Evolutionary conservation across 92 coral and sea anemone genomes (phyloP).

Genomic region (Paramuricea clavata): DNA sequence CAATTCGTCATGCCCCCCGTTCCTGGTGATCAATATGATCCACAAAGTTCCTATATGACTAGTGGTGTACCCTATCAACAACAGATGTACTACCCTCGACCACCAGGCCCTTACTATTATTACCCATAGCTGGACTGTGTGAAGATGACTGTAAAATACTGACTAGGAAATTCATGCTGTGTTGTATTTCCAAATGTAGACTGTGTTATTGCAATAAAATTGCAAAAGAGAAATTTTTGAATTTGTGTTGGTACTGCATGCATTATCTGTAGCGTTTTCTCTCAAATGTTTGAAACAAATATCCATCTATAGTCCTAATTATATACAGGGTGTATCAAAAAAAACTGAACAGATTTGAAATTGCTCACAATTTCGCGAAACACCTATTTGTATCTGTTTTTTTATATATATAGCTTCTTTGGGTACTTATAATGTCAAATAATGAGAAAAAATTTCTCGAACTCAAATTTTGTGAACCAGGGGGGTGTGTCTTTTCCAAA

Average conservation of each 20-base stretch:
- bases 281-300: no score
- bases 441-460: no score
- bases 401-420: no score
- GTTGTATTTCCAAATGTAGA: slow-evolving; percentile 6
- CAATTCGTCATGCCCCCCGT: slow-evolving; percentile 35
- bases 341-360: no score
- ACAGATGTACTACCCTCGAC: slow-evolving; percentile 88
- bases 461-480: no score
- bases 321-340: no score
- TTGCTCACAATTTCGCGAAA: no score
- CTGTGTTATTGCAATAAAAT: slow-evolving; percentile 34
- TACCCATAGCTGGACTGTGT: slow-evolving; percentile 82
- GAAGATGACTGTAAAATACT: slow-evolving; percentile 7
- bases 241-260: not conserved
- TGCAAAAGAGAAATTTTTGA: not conserved
- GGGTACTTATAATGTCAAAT: no score
- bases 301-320: no score
- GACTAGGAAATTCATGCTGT: not conserved
- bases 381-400: no score
- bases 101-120: slow-evolving; percentile 84
- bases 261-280: not conserved
- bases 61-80: slow-evolving; percentile 67
- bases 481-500: no score
- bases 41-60: slow-evolving; percentile 40
- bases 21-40: slow-evolving; percentile 34